These are phyloP conservation scores for Drosophila mimica DNA, from an alignment of 2,888 invertebrate species.

Conservation along the genomic window DNA sequence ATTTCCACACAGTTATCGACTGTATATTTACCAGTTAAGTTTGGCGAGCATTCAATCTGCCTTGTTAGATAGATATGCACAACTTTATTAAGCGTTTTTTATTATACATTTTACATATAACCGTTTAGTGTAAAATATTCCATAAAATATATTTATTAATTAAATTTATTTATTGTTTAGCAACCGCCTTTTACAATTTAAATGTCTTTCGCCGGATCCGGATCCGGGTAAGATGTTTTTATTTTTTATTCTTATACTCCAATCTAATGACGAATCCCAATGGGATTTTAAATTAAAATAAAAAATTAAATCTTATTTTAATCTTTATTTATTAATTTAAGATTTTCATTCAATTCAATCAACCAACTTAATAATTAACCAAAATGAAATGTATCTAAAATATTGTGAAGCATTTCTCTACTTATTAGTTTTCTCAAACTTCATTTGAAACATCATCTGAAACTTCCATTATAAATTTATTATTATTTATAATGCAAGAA, in stretches of 20 bases:
- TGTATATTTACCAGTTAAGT: background rate
- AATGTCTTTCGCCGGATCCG: background rate
- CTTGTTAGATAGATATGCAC: background rate
- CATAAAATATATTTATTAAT: background rate
- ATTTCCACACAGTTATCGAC: background rate
- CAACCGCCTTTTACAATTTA: background rate
- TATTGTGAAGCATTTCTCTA: background rate
- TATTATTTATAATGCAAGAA: background rate
- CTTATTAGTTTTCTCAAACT: background rate
- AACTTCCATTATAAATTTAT: background rate
- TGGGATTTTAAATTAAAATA: background rate
- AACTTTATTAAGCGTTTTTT: background rate
- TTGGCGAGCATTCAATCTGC: background rate
- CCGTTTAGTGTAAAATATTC: background rate
- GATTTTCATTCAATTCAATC: background rate
- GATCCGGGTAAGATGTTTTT: too few species aligned
- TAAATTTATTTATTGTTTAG: background rate
- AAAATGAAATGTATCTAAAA: background rate
- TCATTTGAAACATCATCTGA: background rate
- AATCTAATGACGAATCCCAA: background rate
- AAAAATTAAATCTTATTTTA: background rate
- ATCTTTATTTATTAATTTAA: background rate
- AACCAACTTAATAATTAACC: background rate
- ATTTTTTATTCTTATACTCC: background rate
- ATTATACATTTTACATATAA: background rate